Conservation (phyloP, 2,888 invertebrate species). For the Eristalis tenax region DNA sequence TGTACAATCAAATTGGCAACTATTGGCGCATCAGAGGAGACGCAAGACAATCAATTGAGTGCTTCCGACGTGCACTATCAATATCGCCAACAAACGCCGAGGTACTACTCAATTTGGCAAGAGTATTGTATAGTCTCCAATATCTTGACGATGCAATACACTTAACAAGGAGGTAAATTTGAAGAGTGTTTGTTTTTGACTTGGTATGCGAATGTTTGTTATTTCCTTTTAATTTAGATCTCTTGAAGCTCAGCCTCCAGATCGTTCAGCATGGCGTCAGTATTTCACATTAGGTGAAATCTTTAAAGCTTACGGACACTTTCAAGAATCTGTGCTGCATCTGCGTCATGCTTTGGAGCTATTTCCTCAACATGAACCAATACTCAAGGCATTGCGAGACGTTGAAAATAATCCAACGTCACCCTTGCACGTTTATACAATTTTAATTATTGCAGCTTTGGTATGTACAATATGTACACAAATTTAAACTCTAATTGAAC, state of each 20-base stretch:
- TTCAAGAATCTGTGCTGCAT: slow-evolving; percentile 92
- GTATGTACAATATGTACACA: slow-evolving; percentile 81
- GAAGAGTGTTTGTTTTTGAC: background rate
- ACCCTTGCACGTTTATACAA: slow-evolving; percentile 91
- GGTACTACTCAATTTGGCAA: slow-evolving; percentile 91
- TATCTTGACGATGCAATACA: slow-evolving; percentile 95
- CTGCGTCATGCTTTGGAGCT: slow-evolving; percentile 91
- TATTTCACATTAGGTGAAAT: slow-evolving; percentile 96
- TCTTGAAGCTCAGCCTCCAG: slow-evolving; percentile 91
- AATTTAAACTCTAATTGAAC: background rate
- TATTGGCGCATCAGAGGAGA: slow-evolving; percentile 95
- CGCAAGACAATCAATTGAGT: slow-evolving; percentile 92
- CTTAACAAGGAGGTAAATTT: slow-evolving; percentile 85
- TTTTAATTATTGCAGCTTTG: slow-evolving; percentile 93
- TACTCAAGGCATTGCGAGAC: slow-evolving; percentile 89
- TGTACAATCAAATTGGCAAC: slow-evolving; percentile 95
- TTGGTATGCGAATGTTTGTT: background rate
- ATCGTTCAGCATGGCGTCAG: slow-evolving; percentile 94
- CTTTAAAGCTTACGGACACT: slow-evolving; percentile 94
- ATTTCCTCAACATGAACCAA: slow-evolving; percentile 92
- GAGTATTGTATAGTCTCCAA: slow-evolving; percentile 92
- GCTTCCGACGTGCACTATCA: slow-evolving; percentile 92
- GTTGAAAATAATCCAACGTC: slow-evolving; percentile 91
- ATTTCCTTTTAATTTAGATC: slow-evolving; percentile 81
- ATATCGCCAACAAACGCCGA: slow-evolving; percentile 94